Percentiles rank a stretch among this genome's conserved stretches.
Conservation (phyloP, 2,888 invertebrate species). For the Papilio protenor region DNA sequence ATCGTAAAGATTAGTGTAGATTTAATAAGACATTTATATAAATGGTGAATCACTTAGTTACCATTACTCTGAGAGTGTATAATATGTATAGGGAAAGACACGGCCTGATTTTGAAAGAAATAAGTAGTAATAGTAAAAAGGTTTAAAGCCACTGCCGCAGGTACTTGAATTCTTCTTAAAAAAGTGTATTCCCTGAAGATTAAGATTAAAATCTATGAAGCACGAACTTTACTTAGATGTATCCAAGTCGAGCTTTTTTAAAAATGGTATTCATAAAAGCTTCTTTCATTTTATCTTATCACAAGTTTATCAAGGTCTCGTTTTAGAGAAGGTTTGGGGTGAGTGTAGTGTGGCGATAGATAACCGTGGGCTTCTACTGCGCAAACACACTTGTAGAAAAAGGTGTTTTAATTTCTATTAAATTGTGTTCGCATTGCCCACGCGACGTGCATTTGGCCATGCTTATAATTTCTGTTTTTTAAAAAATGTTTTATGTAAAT, state of each 20-base stretch:
- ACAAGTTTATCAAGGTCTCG: constrained; percentile 1
- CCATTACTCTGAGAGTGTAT: no score
- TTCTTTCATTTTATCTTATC: neutral
- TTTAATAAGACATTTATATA: neutral
- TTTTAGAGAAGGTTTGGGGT: neutral
- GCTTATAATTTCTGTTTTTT: no score
- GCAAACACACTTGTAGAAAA: neutral
- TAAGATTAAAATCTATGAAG: neutral
- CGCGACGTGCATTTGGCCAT: no score
- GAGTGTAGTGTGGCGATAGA: neutral
- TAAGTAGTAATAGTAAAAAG: neutral
- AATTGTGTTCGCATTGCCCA: no score
- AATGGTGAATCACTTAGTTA: no score
- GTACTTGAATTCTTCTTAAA: neutral
- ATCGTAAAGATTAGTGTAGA: neutral
- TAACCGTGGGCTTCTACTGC: neutral
- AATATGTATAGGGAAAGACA: neutral
- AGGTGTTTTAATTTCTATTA: neutral
- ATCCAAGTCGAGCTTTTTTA: neutral
- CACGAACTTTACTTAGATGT: constrained; percentile 8
- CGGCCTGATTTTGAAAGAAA: neutral
- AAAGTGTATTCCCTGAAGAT: neutral
- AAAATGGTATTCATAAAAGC: constrained; percentile 12
- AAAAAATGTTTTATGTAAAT: no score
- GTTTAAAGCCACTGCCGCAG: neutral